phyloP scores from a whole-genome alignment of 2,797 vertebrate species.

The Macropodus opercularis region DNA sequence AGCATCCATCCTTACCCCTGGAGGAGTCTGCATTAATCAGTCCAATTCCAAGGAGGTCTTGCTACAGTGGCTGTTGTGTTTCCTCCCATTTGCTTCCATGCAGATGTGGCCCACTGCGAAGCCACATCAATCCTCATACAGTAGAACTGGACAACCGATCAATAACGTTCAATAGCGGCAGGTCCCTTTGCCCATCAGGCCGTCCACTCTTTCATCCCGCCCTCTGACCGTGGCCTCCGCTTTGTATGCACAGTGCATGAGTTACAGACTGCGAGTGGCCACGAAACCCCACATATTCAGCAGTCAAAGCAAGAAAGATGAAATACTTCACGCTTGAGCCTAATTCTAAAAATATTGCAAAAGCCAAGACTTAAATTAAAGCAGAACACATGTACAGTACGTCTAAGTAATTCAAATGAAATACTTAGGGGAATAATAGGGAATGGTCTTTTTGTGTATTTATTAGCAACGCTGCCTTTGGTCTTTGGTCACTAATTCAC shows the following conservation, averaged over 20 bases:
- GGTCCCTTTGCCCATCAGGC: constrained; percentile 54
- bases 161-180: constrained; percentile 65
- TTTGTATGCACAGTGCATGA: constrained; percentile 38
- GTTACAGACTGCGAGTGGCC: constrained; percentile 35
- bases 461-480: no score
- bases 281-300: constrained; percentile 5
- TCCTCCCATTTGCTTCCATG: constrained; percentile 69
- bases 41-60: constrained; percentile 58
- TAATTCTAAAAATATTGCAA: background rate
- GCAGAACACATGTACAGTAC: no score
- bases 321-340: background rate
- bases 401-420: no score
- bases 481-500: no score
- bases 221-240: constrained; percentile 54
- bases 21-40: constrained; percentile 77
- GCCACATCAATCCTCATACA: constrained; percentile 66
- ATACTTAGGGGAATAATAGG: no score
- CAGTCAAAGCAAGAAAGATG: background rate
- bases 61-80: constrained; percentile 60
- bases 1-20: constrained; percentile 73
- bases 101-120: constrained; percentile 66
- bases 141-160: constrained; percentile 52
- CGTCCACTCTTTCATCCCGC: constrained; percentile 59
- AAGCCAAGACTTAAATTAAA: no score
- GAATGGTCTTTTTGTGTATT: no score